Conservation (phyloP, 2,888 invertebrate species). For the Limnephilus marmoratus region DNA sequence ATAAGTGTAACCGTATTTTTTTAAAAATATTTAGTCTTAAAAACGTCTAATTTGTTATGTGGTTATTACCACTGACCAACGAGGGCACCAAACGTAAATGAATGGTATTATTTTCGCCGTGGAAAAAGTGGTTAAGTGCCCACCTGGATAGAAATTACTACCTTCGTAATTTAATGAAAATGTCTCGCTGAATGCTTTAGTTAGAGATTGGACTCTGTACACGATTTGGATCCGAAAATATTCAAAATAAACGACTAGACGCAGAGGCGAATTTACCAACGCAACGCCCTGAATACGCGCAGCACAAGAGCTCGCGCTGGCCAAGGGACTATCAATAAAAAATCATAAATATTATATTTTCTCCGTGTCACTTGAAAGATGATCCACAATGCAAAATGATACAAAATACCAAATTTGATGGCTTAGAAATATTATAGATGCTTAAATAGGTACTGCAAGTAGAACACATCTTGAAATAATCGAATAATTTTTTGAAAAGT, state of each 20-base stretch:
- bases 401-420: too few species aligned
- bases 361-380: too few species aligned
- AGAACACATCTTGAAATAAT: too few species aligned
- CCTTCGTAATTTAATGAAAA: conserved; percentile 32
- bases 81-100: conserved; percentile 53
- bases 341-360: too few species aligned
- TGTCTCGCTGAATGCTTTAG: conserved; percentile 28
- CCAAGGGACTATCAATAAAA: background rate
- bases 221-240: conserved; percentile 15
- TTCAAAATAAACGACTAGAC: background rate
- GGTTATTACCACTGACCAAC: conserved; percentile 42
- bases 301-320: background rate
- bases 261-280: background rate
- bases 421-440: too few species aligned
- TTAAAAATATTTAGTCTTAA: background rate
- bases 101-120: conserved; percentile 38
- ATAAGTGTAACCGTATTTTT: too few species aligned
- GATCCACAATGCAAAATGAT: too few species aligned
- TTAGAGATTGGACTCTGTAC: background rate
- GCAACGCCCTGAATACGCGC: background rate
- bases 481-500: too few species aligned
- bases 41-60: background rate
- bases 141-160: conserved; percentile 5
- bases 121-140: conserved; percentile 31
- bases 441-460: too few species aligned